Evolutionary conservation across 2,888 invertebrate genomes (phyloP).

Genomic region (Netelia fuscicornis): DNA sequence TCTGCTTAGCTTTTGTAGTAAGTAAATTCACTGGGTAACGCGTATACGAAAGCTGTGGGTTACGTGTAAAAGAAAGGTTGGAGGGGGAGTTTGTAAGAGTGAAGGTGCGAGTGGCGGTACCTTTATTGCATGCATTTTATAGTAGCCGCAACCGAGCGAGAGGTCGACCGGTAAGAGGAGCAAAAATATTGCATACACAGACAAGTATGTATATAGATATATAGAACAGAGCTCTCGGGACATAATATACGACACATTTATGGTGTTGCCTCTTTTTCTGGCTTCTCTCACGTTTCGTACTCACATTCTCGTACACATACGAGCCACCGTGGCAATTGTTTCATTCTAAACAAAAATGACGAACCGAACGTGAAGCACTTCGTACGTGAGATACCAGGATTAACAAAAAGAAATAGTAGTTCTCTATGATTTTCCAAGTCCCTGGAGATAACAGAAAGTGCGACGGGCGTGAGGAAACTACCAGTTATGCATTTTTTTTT

Average conservation of each 20-base stretch:
- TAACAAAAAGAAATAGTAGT: conserved; percentile 14
- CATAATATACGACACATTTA: conserved; percentile 70
- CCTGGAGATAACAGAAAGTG: background rate
- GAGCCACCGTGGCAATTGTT: conserved; percentile 51
- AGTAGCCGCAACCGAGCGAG: conserved; percentile 62
- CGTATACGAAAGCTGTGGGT: conserved; percentile 19
- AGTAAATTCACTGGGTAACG: conserved; percentile 34
- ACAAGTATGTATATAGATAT: conserved; percentile 20
- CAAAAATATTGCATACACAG: conserved; percentile 31
- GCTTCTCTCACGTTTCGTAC: background rate
- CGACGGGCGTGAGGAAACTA: conserved; percentile 16
- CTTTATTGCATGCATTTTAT: conserved; percentile 74
- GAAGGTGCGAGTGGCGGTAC: conserved; percentile 56
- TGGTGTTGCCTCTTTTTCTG: conserved; percentile 59
- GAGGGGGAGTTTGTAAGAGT: conserved; percentile 11
- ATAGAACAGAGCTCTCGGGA: conserved; percentile 58
- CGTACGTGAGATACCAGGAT: conserved; percentile 34
- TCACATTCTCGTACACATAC: background rate
- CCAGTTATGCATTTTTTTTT: conserved; percentile 29
- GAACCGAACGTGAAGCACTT: conserved; percentile 53
- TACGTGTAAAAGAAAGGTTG: background rate
- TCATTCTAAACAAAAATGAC: conserved; percentile 62
- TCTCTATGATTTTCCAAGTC: conserved; percentile 22
- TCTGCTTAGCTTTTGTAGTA: conserved; percentile 37
- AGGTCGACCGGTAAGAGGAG: conserved; percentile 53